Evolutionary conservation across 37 sponge, comb jelly and placozoan species (phyloP), one percentile per base, ranked within the genome.

Genomic region (Hexactinellida sp.): DNA sequence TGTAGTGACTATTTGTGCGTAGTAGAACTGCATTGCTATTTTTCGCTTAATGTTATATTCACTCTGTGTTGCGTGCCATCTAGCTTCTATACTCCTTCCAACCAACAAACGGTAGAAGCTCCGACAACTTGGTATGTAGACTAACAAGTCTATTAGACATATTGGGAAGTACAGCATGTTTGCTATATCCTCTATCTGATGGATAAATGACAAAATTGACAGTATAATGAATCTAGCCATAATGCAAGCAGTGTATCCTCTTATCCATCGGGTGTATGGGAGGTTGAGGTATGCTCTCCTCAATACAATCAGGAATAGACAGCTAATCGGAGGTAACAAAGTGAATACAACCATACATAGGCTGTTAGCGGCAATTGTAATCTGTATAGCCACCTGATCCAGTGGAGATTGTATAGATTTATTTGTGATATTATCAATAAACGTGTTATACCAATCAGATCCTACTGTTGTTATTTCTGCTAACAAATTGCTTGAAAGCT

Each of bases 211-310:
- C 5, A n/a, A 63, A n/a, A 63, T 23, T 25, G 13, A 5, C 1
- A 25, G 5, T 7, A 25, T 5, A 10, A 23, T 25, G 3, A 63
- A 63, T 63, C 76, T 63, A 63, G 5, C 21, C 3, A 63, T 10
- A n/a, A 63, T 25, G 34, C 5, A 63, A 32, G 13, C 13, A 7
- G 34, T 7, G 13, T 25, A 63, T 32, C 76, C 76, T 23, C 5
- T 63, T 32, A 63, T 23, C 76, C 76, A 63, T 63, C 13, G 3
- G 3, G 3, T 63, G 76, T 63, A 63, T n/a, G 76, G 76, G 76
- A 63, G 28, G 30, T 63, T 63, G 21, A 63, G 76, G 76, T 63
- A 63, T 3, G 76, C 76, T 63, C 76, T 63, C 76, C 76, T 63
- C 30, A 63, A 63, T 28, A 63, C 76, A n/a, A 63, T 63, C 21